Percentiles rank a stretch among this genome's conserved stretches.
Evolutionary conservation across 2,888 invertebrate species (phyloP).

Genomic region (Netelia melanura): DNA sequence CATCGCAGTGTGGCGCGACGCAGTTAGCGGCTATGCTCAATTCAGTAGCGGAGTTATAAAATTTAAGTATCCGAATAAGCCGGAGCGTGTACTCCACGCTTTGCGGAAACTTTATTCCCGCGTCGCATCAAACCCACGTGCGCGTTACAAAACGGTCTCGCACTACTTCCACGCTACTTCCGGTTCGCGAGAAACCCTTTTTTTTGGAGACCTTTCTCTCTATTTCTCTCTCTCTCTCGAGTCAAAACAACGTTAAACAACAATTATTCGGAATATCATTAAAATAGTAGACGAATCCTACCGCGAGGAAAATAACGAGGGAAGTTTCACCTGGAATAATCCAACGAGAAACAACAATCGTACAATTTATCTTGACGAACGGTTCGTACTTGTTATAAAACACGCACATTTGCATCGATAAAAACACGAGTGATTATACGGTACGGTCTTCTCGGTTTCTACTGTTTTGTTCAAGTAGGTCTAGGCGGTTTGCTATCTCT

Average conservation of each 20-base stretch:
- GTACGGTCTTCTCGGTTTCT: slow-evolving; percentile 18
- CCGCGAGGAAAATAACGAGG: neutral
- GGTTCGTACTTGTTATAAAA: slow-evolving; percentile 25
- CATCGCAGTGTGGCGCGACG: slow-evolving; percentile 8
- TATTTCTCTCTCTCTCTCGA: neutral
- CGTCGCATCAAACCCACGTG: slow-evolving; percentile 17
- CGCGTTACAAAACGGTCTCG: slow-evolving; percentile 51
- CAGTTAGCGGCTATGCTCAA: slow-evolving; percentile 25
- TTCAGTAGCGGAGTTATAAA: slow-evolving; percentile 41
- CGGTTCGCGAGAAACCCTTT: slow-evolving; percentile 20
- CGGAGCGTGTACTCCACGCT: neutral
- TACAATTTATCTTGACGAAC: slow-evolving; percentile 52
- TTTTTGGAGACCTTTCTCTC: neutral
- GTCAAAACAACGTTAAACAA: slow-evolving; percentile 36
- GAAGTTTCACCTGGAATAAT: slow-evolving; percentile 25
- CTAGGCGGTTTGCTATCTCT: slow-evolving; percentile 33
- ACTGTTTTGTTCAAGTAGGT: slow-evolving; percentile 10
- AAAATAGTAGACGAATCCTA: slow-evolving; percentile 8
- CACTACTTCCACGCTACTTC: slow-evolving; percentile 56
- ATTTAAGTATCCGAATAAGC: slow-evolving; percentile 8
- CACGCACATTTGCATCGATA: slow-evolving; percentile 35
- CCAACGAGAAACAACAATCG: slow-evolving; percentile 48
- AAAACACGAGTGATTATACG: slow-evolving; percentile 19
- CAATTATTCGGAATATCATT: slow-evolving; percentile 59
- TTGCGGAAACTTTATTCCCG: neutral